Conservation (phyloP, 2,113 vertebrate species). For the Vombatus ursinus region DNA sequence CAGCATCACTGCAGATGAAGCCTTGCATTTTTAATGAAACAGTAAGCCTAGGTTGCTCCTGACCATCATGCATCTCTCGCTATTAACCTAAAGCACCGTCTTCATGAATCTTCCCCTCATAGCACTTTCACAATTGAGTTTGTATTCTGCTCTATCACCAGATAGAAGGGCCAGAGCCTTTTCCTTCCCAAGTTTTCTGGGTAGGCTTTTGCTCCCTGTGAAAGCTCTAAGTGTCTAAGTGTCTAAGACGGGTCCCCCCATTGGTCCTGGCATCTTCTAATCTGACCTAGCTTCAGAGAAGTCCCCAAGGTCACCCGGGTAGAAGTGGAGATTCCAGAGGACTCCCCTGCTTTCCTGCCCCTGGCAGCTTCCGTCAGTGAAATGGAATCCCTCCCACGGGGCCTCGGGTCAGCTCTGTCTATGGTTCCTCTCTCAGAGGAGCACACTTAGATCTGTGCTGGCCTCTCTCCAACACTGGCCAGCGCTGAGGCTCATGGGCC, state of each 20-base stretch:
- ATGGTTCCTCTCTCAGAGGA: not conserved
- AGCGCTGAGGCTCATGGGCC: not conserved
- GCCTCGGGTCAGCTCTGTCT: not conserved
- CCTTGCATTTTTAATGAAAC: not conserved
- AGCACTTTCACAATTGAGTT: not conserved
- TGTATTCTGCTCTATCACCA: not conserved
- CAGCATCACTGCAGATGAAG: not conserved
- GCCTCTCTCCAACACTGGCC: not conserved
- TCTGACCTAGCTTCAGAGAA: not conserved
- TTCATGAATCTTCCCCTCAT: not conserved
- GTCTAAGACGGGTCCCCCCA: not conserved
- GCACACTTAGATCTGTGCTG: not conserved
- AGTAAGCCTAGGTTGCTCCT: not conserved
- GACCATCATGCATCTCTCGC: not conserved
- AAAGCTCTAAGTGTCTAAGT: too few species aligned
- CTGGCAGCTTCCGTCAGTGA: not conserved
- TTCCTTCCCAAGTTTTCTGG: not conserved
- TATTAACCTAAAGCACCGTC: not conserved
- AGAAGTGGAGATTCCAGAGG: not conserved
- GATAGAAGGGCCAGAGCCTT: not conserved
- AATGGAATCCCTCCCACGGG: not conserved
- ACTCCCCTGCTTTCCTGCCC: not conserved
- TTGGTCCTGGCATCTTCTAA: not conserved
- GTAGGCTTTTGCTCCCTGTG: not conserved
- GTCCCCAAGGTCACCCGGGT: not conserved